phyloP scores from a whole-genome alignment of 2,888 invertebrate genomes.

The Creontiades dilutus region DNA sequence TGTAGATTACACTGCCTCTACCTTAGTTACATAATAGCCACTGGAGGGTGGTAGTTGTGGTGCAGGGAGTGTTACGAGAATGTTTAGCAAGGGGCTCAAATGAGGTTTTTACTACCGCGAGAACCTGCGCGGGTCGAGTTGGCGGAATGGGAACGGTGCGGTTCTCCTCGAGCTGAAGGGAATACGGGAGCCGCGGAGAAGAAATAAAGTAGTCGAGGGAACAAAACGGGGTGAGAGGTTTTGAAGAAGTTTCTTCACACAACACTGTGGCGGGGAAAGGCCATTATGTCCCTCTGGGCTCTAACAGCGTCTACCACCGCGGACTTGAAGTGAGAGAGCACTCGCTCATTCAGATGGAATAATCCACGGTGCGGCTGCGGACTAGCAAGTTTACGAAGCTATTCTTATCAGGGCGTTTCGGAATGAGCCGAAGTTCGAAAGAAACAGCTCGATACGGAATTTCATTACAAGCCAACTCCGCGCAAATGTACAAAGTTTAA shows the following conservation, averaged over 20 bases:
- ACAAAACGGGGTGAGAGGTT: slow-evolving; percentile 9
- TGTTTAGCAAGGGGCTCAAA: background rate
- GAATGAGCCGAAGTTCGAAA: too few relatives aligned
- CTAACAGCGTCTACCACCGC: background rate
- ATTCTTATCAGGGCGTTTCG: background rate
- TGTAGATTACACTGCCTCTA: background rate
- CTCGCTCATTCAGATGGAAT: background rate
- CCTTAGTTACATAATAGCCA: background rate
- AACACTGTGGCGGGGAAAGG: background rate
- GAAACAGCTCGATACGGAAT: too few relatives aligned
- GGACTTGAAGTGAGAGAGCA: background rate
- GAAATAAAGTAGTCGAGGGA: slow-evolving; percentile 14
- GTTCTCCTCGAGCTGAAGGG: background rate
- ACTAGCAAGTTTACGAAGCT: background rate
- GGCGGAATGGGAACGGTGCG: background rate
- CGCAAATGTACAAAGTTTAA: too few relatives aligned
- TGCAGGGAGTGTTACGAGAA: background rate
- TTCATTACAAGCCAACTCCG: too few relatives aligned
- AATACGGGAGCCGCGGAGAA: background rate
- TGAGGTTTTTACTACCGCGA: slow-evolving; percentile 4
- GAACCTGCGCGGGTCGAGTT: too few relatives aligned
- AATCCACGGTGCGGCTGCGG: background rate
- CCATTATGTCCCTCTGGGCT: slow-evolving; percentile 17
- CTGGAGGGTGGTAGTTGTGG: background rate
- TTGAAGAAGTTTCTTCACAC: slow-evolving; percentile 19